phyloP scores from a whole-genome alignment of 2,113 vertebrate species.

The Patagioenas fasciata region DNA sequence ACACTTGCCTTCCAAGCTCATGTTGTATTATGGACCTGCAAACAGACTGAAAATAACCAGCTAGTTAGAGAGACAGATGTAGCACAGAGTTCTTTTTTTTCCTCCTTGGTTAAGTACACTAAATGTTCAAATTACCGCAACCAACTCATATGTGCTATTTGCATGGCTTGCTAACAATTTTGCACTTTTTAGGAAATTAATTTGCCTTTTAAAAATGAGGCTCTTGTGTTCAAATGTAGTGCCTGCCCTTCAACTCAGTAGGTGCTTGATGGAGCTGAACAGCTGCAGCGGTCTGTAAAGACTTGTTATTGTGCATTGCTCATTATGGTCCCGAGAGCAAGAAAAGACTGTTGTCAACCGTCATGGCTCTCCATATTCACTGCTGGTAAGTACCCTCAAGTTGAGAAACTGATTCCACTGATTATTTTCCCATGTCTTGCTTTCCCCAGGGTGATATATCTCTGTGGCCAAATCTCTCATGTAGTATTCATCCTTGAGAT shows the following conservation, averaged over 20 bases:
- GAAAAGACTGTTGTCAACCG: conserved; percentile 31
- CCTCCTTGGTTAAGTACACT: background rate
- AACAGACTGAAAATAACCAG: background rate
- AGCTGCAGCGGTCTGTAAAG: conserved; percentile 68
- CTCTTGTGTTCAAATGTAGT: conserved; percentile 36
- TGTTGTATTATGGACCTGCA: background rate
- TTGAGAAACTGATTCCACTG: background rate
- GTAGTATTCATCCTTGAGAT: background rate
- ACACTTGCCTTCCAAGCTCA: background rate
- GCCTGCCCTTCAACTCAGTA: conserved; percentile 68
- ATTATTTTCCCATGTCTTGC: background rate
- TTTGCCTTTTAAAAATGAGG: conserved; percentile 48
- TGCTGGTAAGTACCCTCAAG: background rate
- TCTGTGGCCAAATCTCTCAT: background rate
- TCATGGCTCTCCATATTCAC: background rate
- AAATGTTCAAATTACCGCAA: conserved; percentile 23
- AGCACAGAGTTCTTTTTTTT: background rate
- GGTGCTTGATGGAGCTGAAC: conserved; percentile 61
- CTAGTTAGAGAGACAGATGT: background rate
- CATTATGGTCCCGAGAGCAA: conserved; percentile 51
- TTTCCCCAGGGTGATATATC: background rate
- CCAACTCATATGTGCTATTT: background rate
- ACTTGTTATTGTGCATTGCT: conserved; percentile 44
- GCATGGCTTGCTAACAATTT: conserved; percentile 30
- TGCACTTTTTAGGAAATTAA: conserved; percentile 49